These are phyloP conservation scores for Brachionus rubens DNA, from an alignment of 1,140 invertebrate genomes.

Conservation along the genomic window DNA sequence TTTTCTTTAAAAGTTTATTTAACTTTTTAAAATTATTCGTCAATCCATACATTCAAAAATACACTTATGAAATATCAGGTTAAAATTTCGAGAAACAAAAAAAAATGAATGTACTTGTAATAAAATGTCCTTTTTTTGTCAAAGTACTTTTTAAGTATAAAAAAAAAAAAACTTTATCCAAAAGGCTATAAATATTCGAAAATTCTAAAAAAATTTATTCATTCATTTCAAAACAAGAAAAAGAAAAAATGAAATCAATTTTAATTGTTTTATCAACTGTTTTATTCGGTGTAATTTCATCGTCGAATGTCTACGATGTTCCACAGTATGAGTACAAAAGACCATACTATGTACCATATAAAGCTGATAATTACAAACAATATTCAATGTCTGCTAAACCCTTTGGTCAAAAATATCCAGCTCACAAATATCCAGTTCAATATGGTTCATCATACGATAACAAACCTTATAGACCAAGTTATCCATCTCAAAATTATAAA, in stretches of 20 bases:
- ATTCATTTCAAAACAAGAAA: neutral
- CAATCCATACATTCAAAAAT: slow-evolving; percentile 37
- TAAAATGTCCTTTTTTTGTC: neutral
- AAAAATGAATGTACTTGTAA: neutral
- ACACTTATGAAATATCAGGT: slow-evolving; percentile 14
- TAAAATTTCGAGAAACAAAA: too few species aligned
- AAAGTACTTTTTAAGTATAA: neutral
- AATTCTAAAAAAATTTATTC: neutral
- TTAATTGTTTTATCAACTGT: neutral
- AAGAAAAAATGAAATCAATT: neutral
- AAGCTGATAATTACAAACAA: slow-evolving; percentile 13
- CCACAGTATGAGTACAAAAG: neutral
- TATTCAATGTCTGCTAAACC: slow-evolving; percentile 7
- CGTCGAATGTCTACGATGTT: neutral
- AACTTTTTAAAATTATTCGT: slow-evolving; percentile 25
- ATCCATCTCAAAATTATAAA: too few species aligned
- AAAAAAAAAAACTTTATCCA: neutral
- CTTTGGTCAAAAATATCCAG: neutral
- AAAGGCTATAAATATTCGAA: neutral
- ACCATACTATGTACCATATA: neutral
- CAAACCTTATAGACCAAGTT: neutral
- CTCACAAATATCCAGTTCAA: neutral
- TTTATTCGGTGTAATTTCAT: neutral
- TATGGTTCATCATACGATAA: neutral
- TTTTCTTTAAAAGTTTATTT: slow-evolving; percentile 5